Percentiles rank a stretch among this genome's conserved stretches.
Evolutionary conservation across 2,113 vertebrate genomes (phyloP).

Genomic region (Sarotherodon lohbergeri): DNA sequence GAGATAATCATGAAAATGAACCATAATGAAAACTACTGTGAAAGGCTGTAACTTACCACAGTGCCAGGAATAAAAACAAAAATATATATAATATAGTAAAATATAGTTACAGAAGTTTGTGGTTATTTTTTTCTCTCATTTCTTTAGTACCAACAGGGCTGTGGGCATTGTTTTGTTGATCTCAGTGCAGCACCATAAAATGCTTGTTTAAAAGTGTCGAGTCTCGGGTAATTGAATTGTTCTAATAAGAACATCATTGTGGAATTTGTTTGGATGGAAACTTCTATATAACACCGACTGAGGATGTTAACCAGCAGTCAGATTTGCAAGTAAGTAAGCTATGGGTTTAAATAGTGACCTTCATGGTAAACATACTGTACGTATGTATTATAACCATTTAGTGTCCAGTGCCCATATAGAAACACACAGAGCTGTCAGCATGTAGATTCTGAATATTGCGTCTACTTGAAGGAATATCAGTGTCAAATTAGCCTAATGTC

Average conservation of each 20-base stretch:
- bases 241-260: background rate
- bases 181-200: background rate
- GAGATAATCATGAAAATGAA: background rate
- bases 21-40: background rate
- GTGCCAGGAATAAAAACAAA: background rate
- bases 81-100: background rate
- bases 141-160: background rate
- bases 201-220: background rate
- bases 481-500: background rate
- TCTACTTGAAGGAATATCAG: background rate
- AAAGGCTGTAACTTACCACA: background rate
- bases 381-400: background rate
- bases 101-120: background rate
- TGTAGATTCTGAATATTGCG: background rate
- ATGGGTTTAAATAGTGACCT: background rate
- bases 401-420: background rate
- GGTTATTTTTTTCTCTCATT: background rate
- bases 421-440: background rate
- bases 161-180: background rate
- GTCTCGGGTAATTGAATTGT: background rate
- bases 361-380: background rate
- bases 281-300: background rate
- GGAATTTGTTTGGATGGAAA: background rate
- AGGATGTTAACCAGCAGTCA: background rate
- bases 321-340: background rate